These are phyloP conservation scores for Nephotettix cincticeps DNA, from an alignment of 1,140 invertebrate genomes.

Conservation along the genomic window DNA sequence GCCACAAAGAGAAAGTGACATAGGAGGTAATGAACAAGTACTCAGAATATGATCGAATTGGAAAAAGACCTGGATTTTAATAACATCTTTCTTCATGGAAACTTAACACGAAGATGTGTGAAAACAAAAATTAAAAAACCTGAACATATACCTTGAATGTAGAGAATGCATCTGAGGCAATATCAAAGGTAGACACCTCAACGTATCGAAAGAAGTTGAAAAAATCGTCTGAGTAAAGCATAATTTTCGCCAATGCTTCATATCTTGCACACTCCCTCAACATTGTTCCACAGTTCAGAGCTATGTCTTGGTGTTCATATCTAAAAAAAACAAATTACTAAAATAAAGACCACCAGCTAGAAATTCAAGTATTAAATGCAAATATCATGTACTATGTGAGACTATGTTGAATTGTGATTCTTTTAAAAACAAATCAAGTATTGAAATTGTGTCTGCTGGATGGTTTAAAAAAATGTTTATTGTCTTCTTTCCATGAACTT, in stretches of 20 bases:
- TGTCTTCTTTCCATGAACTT: no score
- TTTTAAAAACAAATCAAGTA: no score
- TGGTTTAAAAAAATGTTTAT: no score
- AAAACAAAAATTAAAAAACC: not conserved
- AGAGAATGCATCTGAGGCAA: conserved; percentile 99
- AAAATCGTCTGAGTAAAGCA: conserved; percentile 97
- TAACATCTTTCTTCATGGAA: not conserved
- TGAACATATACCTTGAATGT: conserved; percentile 89
- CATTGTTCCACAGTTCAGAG: conserved; percentile 99
- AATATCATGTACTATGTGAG: no score
- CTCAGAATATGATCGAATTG: no score
- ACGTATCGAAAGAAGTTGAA: conserved; percentile 99
- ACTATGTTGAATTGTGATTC: no score
- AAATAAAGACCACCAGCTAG: no score
- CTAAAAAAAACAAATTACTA: conserved; percentile 60
- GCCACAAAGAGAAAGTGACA: conserved; percentile 3
- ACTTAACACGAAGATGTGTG: not conserved
- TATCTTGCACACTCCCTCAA: conserved; percentile 96
- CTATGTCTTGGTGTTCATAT: conserved; percentile 98
- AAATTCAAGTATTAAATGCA: no score
- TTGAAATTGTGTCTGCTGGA: no score
- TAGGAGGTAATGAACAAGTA: not conserved
- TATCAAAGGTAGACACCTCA: conserved; percentile 99
- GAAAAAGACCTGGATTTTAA: not conserved
- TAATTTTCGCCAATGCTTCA: conserved; percentile 96